Conservation (phyloP, 2,888 invertebrate genomes). For the Ditula angustiorana region DNA sequence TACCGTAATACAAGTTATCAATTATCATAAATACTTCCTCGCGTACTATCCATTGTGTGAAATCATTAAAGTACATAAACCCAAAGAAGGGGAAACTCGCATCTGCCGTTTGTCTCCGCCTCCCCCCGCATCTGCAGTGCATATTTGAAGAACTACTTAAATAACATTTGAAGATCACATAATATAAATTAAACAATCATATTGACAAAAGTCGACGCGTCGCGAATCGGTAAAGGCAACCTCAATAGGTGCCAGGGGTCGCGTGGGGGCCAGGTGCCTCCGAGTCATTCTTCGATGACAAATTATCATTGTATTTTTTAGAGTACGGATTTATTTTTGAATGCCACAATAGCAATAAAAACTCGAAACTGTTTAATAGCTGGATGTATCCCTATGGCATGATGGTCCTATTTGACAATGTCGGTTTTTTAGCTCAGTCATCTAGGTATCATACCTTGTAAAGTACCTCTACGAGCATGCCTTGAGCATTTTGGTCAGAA, state of each 20-base stretch:
- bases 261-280: conserved; percentile 76
- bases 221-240: conserved; percentile 66
- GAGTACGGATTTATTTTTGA: conserved; percentile 56
- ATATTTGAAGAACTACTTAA: conserved; percentile 82
- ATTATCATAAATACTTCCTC: conserved; percentile 42
- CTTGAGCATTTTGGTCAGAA: too few species aligned
- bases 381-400: conserved; percentile 12
- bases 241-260: conserved; percentile 59
- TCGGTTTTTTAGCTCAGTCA: too few species aligned
- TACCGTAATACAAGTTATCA: conserved; percentile 8
- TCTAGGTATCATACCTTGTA: not conserved
- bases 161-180: conserved; percentile 81
- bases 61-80: conserved; percentile 61
- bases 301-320: conserved; percentile 79
- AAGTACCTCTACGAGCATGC: too few species aligned
- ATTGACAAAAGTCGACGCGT: conserved; percentile 77
- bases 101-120: conserved; percentile 71
- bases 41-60: conserved; percentile 47
- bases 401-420: conserved; percentile 13
- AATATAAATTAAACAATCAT: conserved; percentile 83
- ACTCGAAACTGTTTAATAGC: conserved; percentile 60
- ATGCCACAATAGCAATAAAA: conserved; percentile 65
- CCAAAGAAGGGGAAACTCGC: conserved; percentile 57
- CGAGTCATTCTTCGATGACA: conserved; percentile 74
- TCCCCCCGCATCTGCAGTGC: conserved; percentile 73